These are phyloP conservation scores for Hycleus cichorii DNA, from an alignment of 1,140 invertebrate genomes.

Conservation along the genomic window DNA sequence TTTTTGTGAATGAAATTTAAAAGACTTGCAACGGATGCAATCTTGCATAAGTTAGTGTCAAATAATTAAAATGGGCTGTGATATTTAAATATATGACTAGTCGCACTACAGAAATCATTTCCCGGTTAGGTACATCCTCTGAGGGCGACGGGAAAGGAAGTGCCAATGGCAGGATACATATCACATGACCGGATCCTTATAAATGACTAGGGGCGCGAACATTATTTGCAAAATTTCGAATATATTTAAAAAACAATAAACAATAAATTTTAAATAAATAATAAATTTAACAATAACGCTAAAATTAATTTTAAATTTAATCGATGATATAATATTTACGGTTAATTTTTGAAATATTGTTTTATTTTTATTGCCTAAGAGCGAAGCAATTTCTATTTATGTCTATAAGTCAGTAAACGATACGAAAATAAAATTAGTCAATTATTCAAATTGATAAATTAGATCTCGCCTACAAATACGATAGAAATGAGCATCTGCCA, in stretches of 20 bases:
- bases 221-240: slow-evolving; percentile 10
- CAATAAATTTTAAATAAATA: too few relatives aligned
- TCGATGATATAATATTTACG: background rate
- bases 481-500: slow-evolving; percentile 11
- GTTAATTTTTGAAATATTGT: background rate
- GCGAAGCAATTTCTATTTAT: slow-evolving; percentile 7
- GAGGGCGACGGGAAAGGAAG: slow-evolving; percentile 36
- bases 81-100: slow-evolving; percentile 18
- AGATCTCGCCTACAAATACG: slow-evolving; percentile 10
- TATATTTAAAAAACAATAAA: slow-evolving; percentile 3
- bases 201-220: slow-evolving; percentile 14
- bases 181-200: slow-evolving; percentile 36
- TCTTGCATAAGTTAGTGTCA: slow-evolving; percentile 15
- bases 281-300: too few relatives aligned
- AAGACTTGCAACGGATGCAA: slow-evolving; percentile 1
- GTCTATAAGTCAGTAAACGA: slow-evolving; percentile 13
- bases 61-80: slow-evolving; percentile 13
- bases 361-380: background rate
- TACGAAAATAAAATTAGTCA: slow-evolving; percentile 13
- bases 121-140: slow-evolving; percentile 35
- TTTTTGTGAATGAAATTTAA: background rate
- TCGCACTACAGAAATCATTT: slow-evolving; percentile 32
- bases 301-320: background rate
- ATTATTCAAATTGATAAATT: slow-evolving; percentile 18
- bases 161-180: slow-evolving; percentile 36